Conservation (phyloP, 1,140 invertebrate genomes). For the Lysiphlebus fabarum region DNA sequence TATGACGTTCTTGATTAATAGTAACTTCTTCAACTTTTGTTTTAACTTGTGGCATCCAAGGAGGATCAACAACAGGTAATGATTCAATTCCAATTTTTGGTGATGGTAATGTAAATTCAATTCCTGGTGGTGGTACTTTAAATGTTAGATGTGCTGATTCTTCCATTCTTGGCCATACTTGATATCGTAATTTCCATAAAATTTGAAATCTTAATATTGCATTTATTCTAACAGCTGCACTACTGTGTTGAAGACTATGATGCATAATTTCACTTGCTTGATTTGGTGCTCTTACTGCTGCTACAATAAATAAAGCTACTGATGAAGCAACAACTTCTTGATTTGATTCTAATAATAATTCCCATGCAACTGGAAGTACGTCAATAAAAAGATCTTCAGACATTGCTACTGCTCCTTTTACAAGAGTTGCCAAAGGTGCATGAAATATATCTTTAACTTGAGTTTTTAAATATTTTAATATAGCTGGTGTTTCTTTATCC, state of each 20-base stretch:
- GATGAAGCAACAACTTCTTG: constrained; percentile 74
- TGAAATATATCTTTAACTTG: constrained; percentile 87
- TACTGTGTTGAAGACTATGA: constrained; percentile 77
- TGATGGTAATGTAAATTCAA: constrained; percentile 97
- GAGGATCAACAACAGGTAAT: constrained; percentile 92
- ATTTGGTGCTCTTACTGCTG: constrained; percentile 84
- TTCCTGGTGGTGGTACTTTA: constrained; percentile 96
- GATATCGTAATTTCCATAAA: constrained; percentile 95
- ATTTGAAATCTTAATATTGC: constrained; percentile 88
- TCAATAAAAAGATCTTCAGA: constrained; percentile 84
- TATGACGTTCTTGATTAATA: constrained; percentile 95
- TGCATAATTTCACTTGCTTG: constrained; percentile 86
- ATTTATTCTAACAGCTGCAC: constrained; percentile 73
- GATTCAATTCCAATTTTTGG: constrained; percentile 97
- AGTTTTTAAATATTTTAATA: constrained; percentile 82
- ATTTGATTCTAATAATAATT: constrained; percentile 81
- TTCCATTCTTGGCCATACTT: constrained; percentile 99
- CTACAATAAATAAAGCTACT: constrained; percentile 88
- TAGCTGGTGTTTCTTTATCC: constrained; percentile 63
- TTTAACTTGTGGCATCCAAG: constrained; percentile 97
- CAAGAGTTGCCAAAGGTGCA: constrained; percentile 79
- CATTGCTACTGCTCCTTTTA: constrained; percentile 90
- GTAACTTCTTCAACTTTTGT: constrained; percentile 99
- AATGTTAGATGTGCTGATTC: constrained; percentile 92
- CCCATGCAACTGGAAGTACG: constrained; percentile 89